These are phyloP conservation scores for Peromyscus melanophrys DNA, from an alignment of 2,797 vertebrate genomes.

Conservation along the genomic window DNA sequence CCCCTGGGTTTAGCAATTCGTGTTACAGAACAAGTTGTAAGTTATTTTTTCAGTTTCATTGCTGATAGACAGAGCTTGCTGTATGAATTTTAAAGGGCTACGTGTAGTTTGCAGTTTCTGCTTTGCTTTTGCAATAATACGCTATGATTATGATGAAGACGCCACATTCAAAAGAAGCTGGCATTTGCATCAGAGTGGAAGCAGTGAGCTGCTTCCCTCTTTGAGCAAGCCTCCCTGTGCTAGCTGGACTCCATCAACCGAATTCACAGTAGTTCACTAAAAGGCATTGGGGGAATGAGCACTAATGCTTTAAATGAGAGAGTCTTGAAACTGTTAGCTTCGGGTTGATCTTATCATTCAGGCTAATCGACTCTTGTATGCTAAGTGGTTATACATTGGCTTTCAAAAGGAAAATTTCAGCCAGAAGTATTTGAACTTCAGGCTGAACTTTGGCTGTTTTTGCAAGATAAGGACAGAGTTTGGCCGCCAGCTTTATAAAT, in stretches of 20 bases:
- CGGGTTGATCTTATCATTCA: background rate
- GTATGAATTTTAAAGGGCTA: background rate
- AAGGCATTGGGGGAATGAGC: background rate
- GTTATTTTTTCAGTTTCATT: constrained; percentile 49
- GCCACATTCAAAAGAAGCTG: background rate
- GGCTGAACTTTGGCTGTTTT: constrained; percentile 50
- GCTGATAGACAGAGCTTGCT: background rate
- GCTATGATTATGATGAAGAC: background rate
- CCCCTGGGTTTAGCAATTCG: too few relatives aligned
- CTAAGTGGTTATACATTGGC: constrained; percentile 34
- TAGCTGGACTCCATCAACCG: background rate
- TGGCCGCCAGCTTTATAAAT: constrained; percentile 18
- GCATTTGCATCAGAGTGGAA: background rate
- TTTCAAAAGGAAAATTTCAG: constrained; percentile 64
- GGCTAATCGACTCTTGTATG: background rate
- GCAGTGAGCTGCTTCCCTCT: background rate
- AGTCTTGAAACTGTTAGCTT: constrained; percentile 39
- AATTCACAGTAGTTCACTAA: background rate
- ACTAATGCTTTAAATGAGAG: constrained; percentile 7
- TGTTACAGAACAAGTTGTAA: background rate
- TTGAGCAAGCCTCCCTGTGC: background rate
- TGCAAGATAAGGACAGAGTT: constrained; percentile 41
- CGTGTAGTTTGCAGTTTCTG: background rate
- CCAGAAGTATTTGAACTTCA: constrained; percentile 58
- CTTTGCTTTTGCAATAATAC: background rate